phyloP scores from a whole-genome alignment of 2,888 invertebrate genomes.

The Aphidoletes aphidimyza region DNA sequence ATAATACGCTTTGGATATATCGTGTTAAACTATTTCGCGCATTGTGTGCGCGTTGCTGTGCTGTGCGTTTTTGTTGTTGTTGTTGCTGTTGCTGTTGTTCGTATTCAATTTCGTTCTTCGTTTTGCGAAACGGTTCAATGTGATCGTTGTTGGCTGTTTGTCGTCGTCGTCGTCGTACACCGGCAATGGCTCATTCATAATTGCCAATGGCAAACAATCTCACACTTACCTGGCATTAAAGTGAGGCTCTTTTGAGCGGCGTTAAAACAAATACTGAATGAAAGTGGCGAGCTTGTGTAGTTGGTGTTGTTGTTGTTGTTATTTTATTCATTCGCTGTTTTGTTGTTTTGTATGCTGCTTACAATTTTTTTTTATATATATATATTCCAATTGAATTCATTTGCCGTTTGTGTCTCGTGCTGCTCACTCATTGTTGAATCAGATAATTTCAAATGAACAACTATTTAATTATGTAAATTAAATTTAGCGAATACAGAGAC shows the following conservation, averaged over 20 bases:
- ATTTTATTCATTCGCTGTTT: not conserved
- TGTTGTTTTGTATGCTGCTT: too few relatives aligned
- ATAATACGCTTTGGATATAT: constrained; percentile 51
- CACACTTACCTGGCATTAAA: constrained; percentile 1
- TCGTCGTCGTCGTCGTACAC: not conserved
- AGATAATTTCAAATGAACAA: constrained; percentile 48
- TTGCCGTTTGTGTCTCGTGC: constrained; percentile 13
- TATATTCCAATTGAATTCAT: constrained; percentile 12
- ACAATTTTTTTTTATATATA: not conserved
- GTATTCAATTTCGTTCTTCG: not conserved
- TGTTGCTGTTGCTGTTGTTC: not conserved
- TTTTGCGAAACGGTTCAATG: too few relatives aligned
- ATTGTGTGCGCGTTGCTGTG: not conserved
- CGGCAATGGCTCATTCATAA: constrained; percentile 44
- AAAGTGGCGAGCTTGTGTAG: not conserved
- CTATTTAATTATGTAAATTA: constrained; percentile 43
- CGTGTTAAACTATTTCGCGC: constrained; percentile 46
- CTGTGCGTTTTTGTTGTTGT: not conserved
- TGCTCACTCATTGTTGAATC: constrained; percentile 43
- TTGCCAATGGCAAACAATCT: constrained; percentile 46
- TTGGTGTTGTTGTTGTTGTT: not conserved
- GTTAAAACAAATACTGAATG: constrained; percentile 49
- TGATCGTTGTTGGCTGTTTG: not conserved
- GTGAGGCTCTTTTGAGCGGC: constrained; percentile 13
- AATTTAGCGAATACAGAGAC: not conserved